These are phyloP conservation scores for Phataginus tetradactyla DNA, from an alignment of 2,797 vertebrate genomes.

Conservation along the genomic window DNA sequence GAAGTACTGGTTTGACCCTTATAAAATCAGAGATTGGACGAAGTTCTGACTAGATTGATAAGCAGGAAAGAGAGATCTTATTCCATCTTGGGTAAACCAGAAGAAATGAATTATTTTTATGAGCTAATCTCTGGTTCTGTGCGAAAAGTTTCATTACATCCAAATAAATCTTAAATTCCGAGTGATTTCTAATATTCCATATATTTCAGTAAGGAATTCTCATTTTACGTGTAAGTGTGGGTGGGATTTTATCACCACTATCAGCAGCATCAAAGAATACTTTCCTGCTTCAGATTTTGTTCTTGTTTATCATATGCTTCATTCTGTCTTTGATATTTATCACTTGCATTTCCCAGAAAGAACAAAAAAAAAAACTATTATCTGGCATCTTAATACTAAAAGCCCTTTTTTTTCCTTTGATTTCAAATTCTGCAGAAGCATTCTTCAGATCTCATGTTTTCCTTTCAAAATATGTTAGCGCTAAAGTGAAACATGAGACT, in stretches of 20 bases:
- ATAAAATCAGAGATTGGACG: not conserved
- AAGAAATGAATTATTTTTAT: constrained; percentile 55
- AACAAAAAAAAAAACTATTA: constrained; percentile 83
- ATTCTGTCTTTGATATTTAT: constrained; percentile 78
- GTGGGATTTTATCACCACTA: constrained; percentile 59
- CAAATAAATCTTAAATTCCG: constrained; percentile 65
- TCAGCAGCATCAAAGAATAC: constrained; percentile 61
- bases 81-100: not conserved
- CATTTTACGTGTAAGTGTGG: constrained; percentile 11
- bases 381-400: constrained; percentile 76
- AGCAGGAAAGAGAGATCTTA: not conserved
- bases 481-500: constrained; percentile 80
- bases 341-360: constrained; percentile 69
- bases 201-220: constrained; percentile 50
- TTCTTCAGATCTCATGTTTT: constrained; percentile 76
- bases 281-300: constrained; percentile 63
- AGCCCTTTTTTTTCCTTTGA: constrained; percentile 38
- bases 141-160: constrained; percentile 53
- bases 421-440: constrained; percentile 76
- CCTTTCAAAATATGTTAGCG: constrained; percentile 77
- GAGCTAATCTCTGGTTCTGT: constrained; percentile 49
- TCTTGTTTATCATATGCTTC: constrained; percentile 74
- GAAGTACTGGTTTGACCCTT: not conserved
- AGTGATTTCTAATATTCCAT: constrained; percentile 37
- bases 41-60: not conserved